phyloP scores from a whole-genome alignment of 2,797 vertebrate species.

The Xerus rutilus region DNA sequence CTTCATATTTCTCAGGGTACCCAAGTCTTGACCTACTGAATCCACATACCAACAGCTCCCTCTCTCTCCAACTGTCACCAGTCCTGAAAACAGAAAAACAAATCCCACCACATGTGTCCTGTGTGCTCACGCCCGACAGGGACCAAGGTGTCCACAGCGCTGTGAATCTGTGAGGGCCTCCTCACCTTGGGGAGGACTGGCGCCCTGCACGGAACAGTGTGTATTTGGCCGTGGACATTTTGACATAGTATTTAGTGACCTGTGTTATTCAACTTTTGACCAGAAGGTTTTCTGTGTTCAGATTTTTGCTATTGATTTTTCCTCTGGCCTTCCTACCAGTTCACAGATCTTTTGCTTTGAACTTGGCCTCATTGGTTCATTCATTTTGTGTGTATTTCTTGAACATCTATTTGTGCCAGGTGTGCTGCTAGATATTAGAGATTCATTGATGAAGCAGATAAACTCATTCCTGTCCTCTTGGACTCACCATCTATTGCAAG shows the following conservation, averaged over 20 bases:
- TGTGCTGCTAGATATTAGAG: background rate
- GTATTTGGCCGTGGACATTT: background rate
- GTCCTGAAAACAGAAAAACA: background rate
- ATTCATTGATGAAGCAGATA: background rate
- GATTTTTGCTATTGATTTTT: background rate
- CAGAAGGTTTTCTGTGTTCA: background rate
- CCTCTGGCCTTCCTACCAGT: background rate
- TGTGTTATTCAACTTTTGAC: background rate
- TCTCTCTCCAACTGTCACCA: background rate
- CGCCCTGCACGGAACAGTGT: background rate
- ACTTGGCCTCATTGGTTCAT: background rate
- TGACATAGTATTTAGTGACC: background rate
- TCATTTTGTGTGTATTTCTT: background rate
- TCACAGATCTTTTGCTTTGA: constrained; percentile 27
- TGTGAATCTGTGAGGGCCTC: background rate
- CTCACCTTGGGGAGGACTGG: background rate
- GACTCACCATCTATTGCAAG: background rate
- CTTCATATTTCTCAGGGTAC: background rate
- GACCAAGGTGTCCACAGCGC: too few species aligned
- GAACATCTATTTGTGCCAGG: background rate
- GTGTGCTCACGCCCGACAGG: background rate
- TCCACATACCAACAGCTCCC: background rate
- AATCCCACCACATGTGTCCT: background rate
- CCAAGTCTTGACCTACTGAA: background rate
- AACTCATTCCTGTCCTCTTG: background rate